Percentiles rank a stretch among this genome's conserved stretches.
phyloP scores from a whole-genome alignment of 2,113 vertebrate genomes.

The Muscicapa adusta region DNA sequence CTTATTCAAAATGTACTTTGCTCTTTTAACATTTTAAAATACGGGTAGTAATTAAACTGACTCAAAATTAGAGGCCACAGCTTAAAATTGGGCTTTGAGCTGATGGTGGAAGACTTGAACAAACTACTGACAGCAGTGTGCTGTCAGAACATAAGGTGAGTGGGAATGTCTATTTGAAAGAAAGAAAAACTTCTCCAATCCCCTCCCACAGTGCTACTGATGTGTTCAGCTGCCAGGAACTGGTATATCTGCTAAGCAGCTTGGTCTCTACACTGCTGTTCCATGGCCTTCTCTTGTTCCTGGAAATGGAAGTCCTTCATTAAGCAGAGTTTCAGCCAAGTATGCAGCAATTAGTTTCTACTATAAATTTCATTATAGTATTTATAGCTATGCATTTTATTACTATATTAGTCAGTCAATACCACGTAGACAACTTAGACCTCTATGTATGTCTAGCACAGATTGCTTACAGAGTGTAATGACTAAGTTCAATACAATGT shows the following conservation, averaged over 20 bases:
- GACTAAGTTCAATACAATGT: not conserved
- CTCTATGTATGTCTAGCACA: not conserved
- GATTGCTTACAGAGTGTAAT: not conserved
- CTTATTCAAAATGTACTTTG: not conserved
- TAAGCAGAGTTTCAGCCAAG: not conserved
- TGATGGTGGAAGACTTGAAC: not conserved
- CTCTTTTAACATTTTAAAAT: not conserved
- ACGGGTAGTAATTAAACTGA: not conserved
- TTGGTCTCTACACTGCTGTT: not conserved
- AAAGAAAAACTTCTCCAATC: not conserved
- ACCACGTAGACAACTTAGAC: not conserved
- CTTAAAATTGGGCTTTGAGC: not conserved
- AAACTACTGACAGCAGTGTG: not conserved
- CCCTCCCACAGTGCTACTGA: not conserved
- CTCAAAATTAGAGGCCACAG: not conserved
- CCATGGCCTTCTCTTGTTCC: not conserved
- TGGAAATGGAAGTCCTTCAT: not conserved
- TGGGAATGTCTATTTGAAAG: not conserved
- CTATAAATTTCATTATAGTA: not conserved
- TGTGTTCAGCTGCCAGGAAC: not conserved
- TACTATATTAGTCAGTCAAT: not conserved
- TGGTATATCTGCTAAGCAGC: not conserved
- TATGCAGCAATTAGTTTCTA: not conserved
- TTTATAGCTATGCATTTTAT: not conserved
- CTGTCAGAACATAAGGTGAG: not conserved